A percentile compares a stretch with the other conserved stretches of the same genome.
phyloP scores from a whole-genome alignment of 2,113 vertebrate species.

The Rhea americana region DNA sequence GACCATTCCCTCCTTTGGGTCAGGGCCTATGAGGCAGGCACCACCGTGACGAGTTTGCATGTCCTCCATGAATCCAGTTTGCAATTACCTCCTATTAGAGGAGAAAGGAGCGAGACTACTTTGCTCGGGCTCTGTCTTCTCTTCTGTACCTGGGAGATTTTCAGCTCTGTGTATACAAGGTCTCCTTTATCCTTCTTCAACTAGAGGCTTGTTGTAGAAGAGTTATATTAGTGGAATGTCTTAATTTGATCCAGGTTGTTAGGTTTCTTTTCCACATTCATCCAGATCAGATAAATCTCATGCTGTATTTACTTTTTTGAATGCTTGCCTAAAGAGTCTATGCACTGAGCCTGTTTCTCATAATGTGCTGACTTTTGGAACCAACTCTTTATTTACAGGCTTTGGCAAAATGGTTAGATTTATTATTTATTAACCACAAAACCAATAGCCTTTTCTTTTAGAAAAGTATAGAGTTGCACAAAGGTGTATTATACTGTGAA shows the following conservation, averaged over 20 bases:
- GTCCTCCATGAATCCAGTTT: not conserved
- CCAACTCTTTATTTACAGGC: slow-evolving; percentile 14
- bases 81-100: not conserved
- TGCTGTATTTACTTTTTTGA: slow-evolving; percentile 50
- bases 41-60: not conserved
- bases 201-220: not conserved
- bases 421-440: slow-evolving; percentile 70
- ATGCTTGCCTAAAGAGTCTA: slow-evolving; percentile 5
- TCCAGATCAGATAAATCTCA: slow-evolving; percentile 44
- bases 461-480: not conserved
- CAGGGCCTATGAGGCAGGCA: not conserved
- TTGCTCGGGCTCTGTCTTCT: not conserved
- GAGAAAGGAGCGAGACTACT: not conserved
- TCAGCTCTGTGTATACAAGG: slow-evolving; percentile 7
- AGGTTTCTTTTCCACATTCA: slow-evolving; percentile 18
- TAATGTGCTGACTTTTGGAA: slow-evolving; percentile 59
- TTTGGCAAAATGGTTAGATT: slow-evolving; percentile 60
- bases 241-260: slow-evolving; percentile 57
- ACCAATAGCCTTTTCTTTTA: slow-evolving; percentile 21
- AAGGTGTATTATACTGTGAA: not conserved
- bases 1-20: not conserved
- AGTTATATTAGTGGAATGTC: not conserved
- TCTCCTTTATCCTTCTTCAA: slow-evolving; percentile 26
- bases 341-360: slow-evolving; percentile 22
- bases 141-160: not conserved